A percentile compares a stretch with the other conserved stretches of the same genome.
phyloP scores from a whole-genome alignment of 1,140 invertebrate species.

The Rhagoletis zephyria region DNA sequence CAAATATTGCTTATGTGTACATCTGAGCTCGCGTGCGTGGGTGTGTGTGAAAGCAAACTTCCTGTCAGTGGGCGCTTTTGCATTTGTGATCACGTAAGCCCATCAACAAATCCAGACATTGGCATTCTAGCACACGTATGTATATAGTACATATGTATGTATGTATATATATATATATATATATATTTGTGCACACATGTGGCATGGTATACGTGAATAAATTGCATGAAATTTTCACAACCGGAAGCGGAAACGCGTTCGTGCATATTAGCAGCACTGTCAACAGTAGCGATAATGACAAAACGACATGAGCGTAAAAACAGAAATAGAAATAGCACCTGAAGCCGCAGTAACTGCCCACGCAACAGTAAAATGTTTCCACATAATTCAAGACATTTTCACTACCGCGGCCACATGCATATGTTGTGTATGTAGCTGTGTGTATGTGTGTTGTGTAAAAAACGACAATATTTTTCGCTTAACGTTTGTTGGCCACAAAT shows the following conservation, averaged over 20 bases:
- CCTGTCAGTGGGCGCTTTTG: background rate
- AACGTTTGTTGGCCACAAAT: background rate
- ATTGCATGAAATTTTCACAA: conserved; percentile 42
- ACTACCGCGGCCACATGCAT: background rate
- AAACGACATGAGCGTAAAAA: background rate
- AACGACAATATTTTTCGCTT: no score
- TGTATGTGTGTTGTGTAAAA: background rate
- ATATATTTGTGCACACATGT: background rate
- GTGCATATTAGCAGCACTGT: conserved; percentile 43
- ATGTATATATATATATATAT: background rate
- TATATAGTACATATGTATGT: background rate
- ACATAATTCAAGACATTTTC: background rate
- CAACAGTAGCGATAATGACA: background rate
- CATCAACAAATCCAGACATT: conserved; percentile 14
- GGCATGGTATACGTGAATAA: conserved; percentile 12
- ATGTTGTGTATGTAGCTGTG: no score
- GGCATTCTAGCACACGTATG: background rate
- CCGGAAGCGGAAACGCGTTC: conserved; percentile 44
- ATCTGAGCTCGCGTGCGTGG: background rate
- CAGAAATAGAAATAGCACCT: background rate
- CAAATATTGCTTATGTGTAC: conserved; percentile 27
- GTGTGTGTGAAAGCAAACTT: background rate
- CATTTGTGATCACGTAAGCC: conserved; percentile 22
- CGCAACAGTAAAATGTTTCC: background rate
- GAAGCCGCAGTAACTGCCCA: background rate